phyloP scores from a whole-genome alignment of 2,797 vertebrate genomes.

The Loriculus beryllinus region DNA sequence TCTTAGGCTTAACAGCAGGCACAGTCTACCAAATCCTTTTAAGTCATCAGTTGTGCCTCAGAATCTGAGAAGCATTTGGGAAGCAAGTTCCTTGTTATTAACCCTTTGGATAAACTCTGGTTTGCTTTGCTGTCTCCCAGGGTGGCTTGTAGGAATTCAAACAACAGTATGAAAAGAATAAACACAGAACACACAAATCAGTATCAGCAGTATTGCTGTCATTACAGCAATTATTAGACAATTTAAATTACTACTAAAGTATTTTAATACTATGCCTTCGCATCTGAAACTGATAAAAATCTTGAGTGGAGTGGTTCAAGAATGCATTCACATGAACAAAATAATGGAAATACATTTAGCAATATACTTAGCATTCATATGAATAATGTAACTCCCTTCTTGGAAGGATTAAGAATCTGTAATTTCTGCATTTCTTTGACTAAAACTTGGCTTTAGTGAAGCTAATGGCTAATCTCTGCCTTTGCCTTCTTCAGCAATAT shows the following conservation, averaged over 20 bases:
- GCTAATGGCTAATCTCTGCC: not conserved
- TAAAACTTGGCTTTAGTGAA: conserved; percentile 51
- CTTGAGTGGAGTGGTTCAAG: conserved; percentile 34
- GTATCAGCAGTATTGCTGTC: not conserved
- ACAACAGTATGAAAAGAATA: not conserved
- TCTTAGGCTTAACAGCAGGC: conserved; percentile 3
- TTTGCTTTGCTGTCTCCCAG: not conserved
- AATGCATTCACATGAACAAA: conserved; percentile 54
- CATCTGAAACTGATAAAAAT: conserved; percentile 58
- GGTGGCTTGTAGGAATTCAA: not conserved
- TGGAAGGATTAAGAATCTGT: conserved; percentile 45
- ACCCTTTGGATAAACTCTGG: not conserved
- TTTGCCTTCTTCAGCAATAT: not conserved
- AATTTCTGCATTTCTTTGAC: conserved; percentile 56
- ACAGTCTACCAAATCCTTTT: conserved; percentile 16
- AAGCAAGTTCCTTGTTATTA: conserved; percentile 3
- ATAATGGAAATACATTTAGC: conserved; percentile 68
- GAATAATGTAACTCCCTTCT: conserved; percentile 64
- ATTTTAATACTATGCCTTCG: conserved; percentile 16
- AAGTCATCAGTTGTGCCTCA: not conserved
- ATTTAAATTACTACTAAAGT: conserved; percentile 9
- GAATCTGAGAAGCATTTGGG: not conserved
- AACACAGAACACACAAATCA: not conserved
- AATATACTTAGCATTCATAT: conserved; percentile 66
- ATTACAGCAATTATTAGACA: not conserved